A percentile compares a stretch with the other conserved stretches of the same genome.
Evolutionary conservation across 2,797 vertebrate species (phyloP).

Genomic region (Coluber constrictor): DNA sequence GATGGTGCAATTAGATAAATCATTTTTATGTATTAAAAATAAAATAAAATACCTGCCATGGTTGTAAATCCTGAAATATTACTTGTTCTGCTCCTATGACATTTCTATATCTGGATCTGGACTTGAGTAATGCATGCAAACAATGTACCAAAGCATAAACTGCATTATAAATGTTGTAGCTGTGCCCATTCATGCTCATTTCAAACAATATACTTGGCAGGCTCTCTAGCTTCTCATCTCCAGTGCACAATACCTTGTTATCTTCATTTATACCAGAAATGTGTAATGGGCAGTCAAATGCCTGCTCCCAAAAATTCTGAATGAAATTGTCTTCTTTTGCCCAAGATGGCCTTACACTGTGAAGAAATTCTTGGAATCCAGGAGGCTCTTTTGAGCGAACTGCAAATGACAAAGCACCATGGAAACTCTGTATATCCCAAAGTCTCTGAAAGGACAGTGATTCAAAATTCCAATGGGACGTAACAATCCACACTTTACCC

Average conservation of each 20-base stretch:
- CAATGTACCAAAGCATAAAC: not conserved
- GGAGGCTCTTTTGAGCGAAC: not conserved
- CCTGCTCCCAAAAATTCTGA: slow-evolving; percentile 7
- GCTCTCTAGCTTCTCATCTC: not conserved
- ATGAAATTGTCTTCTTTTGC: not conserved
- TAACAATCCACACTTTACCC: slow-evolving; percentile 12
- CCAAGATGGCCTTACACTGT: not conserved
- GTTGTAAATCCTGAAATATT: not conserved
- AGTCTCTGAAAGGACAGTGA: not conserved
- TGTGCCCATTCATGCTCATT: slow-evolving; percentile 6
- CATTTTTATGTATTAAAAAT: not conserved
- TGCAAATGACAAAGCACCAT: not conserved
- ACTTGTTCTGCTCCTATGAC: not conserved
- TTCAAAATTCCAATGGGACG: slow-evolving; percentile 8
- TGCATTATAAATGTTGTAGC: slow-evolving; percentile 6
- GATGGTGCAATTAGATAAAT: not conserved
- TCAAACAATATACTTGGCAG: not conserved
- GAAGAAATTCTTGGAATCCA: not conserved
- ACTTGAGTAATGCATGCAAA: not conserved
- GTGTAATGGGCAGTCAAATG: not conserved
- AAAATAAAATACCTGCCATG: slow-evolving; percentile 1
- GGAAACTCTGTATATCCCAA: not conserved
- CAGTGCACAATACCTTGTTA: not conserved
- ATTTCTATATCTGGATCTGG: not conserved
- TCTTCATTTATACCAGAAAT: not conserved